A percentile compares a stretch with the other conserved stretches of the same genome.
phyloP scores from a whole-genome alignment of 2,113 vertebrate species.

The Blennius ocellaris region DNA sequence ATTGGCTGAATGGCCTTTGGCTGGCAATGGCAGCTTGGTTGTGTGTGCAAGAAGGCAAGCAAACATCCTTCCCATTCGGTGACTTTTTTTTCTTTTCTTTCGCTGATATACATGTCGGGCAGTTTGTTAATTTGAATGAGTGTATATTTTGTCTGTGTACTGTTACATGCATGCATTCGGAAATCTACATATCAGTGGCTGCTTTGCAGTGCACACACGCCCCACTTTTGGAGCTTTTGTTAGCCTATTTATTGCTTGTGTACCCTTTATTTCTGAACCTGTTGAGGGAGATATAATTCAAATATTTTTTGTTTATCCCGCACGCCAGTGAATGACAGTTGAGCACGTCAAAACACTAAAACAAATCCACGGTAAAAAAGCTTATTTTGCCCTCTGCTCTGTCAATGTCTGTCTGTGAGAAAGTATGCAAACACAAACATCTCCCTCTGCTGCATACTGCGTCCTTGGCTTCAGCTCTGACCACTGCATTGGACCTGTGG shows the following conservation, averaged over 20 bases:
- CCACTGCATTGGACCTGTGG: constrained; percentile 66
- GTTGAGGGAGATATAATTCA: constrained; percentile 33
- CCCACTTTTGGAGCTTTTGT: constrained; percentile 42
- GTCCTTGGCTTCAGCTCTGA: constrained; percentile 58
- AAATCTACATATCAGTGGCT: constrained; percentile 6
- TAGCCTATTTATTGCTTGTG: constrained; percentile 34
- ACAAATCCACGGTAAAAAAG: constrained; percentile 59
- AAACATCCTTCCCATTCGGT: constrained; percentile 1
- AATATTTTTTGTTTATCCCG: constrained; percentile 61
- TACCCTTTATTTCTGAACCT: constrained; percentile 37
- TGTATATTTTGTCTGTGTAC: not conserved
- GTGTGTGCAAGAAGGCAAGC: constrained; percentile 18
- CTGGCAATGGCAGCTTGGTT: constrained; percentile 11
- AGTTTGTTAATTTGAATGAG: constrained; percentile 3
- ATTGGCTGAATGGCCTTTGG: constrained; percentile 50
- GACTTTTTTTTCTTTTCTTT: not conserved
- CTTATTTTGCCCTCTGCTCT: constrained; percentile 50
- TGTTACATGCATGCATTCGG: not conserved
- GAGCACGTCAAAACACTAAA: constrained; percentile 32
- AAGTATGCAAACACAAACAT: constrained; percentile 73
- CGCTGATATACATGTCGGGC: not conserved
- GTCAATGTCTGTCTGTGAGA: constrained; percentile 66
- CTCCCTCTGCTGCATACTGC: constrained; percentile 50
- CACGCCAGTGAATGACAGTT: constrained; percentile 54
- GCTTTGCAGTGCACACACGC: not conserved